Evolutionary conservation across 2,888 invertebrate genomes (phyloP).

Genomic region (Andrena minutula): DNA sequence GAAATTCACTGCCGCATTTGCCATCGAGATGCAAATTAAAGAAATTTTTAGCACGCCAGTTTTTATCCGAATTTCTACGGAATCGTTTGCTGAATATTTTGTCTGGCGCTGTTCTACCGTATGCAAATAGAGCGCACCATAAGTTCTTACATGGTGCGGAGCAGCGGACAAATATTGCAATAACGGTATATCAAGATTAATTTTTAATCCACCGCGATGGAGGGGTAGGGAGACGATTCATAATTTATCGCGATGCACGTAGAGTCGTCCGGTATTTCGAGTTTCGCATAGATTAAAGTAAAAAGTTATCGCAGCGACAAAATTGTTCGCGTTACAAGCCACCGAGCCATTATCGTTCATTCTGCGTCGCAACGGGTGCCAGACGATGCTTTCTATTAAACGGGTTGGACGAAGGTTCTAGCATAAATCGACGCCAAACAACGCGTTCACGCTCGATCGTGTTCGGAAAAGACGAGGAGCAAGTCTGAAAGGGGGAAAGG

Average conservation of each 20-base stretch:
- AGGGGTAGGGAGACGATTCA: background rate
- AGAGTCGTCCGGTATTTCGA: background rate
- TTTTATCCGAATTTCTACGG: constrained; percentile 17
- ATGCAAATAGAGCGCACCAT: constrained; percentile 32
- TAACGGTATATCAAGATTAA: constrained; percentile 64
- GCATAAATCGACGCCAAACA: constrained; percentile 44
- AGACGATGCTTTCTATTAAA: constrained; percentile 16
- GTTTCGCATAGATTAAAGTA: constrained; percentile 21
- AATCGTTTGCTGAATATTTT: constrained; percentile 44
- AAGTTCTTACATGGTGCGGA: constrained; percentile 37
- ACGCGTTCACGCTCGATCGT: constrained; percentile 41
- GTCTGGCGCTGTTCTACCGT: constrained; percentile 7
- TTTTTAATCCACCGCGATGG: constrained; percentile 62
- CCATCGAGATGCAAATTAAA: constrained; percentile 8
- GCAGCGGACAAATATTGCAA: constrained; percentile 49
- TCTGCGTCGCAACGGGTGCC: background rate
- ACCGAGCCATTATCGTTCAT: constrained; percentile 32
- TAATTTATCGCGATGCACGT: constrained; percentile 34
- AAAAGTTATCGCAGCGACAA: constrained; percentile 12
- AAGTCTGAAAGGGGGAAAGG: background rate
- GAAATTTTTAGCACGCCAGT: background rate
- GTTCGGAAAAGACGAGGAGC: background rate
- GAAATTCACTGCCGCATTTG: background rate
- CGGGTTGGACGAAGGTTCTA: constrained; percentile 38
- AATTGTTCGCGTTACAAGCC: background rate